A percentile compares a stretch with the other conserved stretches of the same genome.
Conservation (phyloP, 1,140 invertebrate species). For the Drosophila littoralis region DNA sequence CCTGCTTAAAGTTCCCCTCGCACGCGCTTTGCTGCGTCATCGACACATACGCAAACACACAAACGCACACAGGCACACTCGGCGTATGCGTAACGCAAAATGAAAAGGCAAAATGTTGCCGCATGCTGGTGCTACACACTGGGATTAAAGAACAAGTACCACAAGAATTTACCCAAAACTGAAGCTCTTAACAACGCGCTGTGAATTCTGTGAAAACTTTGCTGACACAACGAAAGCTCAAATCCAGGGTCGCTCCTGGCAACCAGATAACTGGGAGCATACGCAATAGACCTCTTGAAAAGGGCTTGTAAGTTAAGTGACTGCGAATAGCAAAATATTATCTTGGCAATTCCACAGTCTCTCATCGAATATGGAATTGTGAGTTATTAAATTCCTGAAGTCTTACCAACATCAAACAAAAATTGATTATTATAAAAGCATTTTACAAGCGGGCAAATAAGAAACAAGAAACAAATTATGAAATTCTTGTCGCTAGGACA, state of each 20-base stretch:
- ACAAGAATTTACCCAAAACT: slow-evolving; percentile 33
- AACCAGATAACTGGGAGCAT: slow-evolving; percentile 21
- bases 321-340: background rate
- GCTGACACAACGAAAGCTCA: slow-evolving; percentile 34
- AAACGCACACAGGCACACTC: slow-evolving; percentile 11
- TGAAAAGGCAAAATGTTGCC: slow-evolving; percentile 64
- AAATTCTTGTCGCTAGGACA: too few species aligned
- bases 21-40: slow-evolving; percentile 52
- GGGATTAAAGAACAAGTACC: slow-evolving; percentile 55
- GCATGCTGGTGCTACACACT: slow-evolving; percentile 28
- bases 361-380: background rate
- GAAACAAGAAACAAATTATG: too few species aligned
- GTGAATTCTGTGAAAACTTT: slow-evolving; percentile 33
- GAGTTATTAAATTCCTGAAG: too few species aligned
- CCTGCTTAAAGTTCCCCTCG: slow-evolving; percentile 67
- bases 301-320: slow-evolving; percentile 24
- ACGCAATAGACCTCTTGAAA: slow-evolving; percentile 23
- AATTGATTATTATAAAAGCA: too few species aligned
- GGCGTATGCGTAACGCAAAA: slow-evolving; percentile 70
- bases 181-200: slow-evolving; percentile 17
- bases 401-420: too few species aligned
- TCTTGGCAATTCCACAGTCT: background rate
- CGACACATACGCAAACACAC: slow-evolving; percentile 13
- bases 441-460: too few species aligned
- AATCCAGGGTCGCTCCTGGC: slow-evolving; percentile 22